Percentiles rank a stretch among this genome's conserved stretches.
Evolutionary conservation across 2,888 invertebrate genomes (phyloP).

Genomic region (Spicauda simplicius): DNA sequence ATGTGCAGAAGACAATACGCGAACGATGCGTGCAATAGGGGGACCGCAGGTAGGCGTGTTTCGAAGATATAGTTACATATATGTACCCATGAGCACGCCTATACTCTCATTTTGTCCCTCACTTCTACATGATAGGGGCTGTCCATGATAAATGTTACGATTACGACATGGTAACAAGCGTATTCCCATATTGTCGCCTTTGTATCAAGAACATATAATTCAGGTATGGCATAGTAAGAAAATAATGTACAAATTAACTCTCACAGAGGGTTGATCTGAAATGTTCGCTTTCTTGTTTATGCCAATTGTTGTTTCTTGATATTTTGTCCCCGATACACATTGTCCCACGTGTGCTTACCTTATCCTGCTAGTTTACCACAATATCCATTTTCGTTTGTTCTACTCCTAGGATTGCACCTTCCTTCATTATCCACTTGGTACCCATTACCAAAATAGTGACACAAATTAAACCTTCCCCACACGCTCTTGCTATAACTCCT

Average conservation of each 20-base stretch:
- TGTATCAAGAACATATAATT: neutral
- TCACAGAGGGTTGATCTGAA: no score
- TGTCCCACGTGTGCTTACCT: neutral
- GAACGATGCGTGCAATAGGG: constrained; percentile 98
- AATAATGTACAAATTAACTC: no score
- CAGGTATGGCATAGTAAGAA: no score
- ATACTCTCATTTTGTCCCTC: constrained; percentile 63
- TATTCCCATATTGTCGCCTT: neutral
- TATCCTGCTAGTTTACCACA: neutral
- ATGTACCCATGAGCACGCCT: constrained; percentile 76
- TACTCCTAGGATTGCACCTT: no score
- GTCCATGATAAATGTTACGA: constrained; percentile 18
- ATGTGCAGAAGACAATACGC: constrained; percentile 98
- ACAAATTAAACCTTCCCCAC: neutral
- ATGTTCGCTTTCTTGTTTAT: no score
- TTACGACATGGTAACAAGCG: neutral
- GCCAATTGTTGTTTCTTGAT: no score
- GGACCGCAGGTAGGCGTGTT: constrained; percentile 96
- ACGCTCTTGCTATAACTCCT: neutral
- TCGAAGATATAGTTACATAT: constrained; percentile 52
- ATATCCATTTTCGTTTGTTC: neutral
- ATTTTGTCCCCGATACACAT: neutral
- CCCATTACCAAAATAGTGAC: neutral
- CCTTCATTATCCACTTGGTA: neutral
- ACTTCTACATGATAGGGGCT: constrained; percentile 59